Evolutionary conservation across 1,140 invertebrate species (phyloP).

Genomic region (Thalassaphorura encarpata): DNA sequence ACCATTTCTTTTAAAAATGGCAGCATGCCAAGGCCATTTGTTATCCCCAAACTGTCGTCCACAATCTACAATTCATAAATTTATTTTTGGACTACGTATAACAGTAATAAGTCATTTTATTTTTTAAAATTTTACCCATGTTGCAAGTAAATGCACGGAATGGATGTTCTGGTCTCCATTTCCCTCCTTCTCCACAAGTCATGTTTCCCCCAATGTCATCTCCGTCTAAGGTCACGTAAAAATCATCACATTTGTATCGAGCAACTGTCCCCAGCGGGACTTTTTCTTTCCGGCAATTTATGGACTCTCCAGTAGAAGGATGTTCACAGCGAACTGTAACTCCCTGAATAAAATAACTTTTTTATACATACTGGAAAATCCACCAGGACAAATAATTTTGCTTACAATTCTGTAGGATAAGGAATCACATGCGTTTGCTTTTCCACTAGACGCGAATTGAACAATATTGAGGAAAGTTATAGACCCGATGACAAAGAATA

Average conservation of each 20-base stretch:
- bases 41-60: background rate
- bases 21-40: constrained; percentile 16
- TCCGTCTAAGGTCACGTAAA: background rate
- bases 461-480: too few species aligned
- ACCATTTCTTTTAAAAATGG: constrained; percentile 5
- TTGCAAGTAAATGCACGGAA: constrained; percentile 6
- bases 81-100: too few species aligned
- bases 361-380: too few species aligned
- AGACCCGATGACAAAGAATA: too few species aligned
- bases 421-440: background rate
- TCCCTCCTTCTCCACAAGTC: constrained; percentile 1
- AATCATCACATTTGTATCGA: constrained; percentile 3
- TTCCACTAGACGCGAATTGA: too few species aligned
- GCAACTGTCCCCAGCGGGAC: constrained; percentile 5
- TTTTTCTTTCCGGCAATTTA: background rate
- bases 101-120: background rate
- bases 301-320: background rate
- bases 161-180: background rate
- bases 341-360: background rate
- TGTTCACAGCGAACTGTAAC: background rate
- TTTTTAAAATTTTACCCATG: constrained; percentile 3
- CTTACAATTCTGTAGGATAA: background rate
- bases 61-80: constrained; percentile 9
- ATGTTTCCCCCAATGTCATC: background rate
- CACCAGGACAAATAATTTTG: background rate